Percentiles rank a stretch among this genome's conserved stretches.
Conservation (phyloP, 2,888 invertebrate species). For the Xestobium rufovillosum region DNA sequence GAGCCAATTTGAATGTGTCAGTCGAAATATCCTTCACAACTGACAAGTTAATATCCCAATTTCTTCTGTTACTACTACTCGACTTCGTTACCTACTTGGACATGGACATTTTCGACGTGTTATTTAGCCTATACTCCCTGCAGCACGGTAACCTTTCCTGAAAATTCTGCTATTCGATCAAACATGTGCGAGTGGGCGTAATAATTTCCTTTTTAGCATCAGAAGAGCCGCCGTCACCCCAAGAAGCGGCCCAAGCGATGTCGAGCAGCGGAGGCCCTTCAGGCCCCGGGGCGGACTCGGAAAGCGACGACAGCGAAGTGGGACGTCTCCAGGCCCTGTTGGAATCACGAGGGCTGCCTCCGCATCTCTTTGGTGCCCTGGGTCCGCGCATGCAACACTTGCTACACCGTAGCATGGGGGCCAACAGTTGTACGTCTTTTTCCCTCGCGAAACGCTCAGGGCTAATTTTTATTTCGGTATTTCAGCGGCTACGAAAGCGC, state of each 20-base stretch:
- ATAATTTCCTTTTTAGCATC: constrained; percentile 30
- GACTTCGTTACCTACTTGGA: too few relatives aligned
- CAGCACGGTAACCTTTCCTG: too few relatives aligned
- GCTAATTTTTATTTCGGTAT: constrained; percentile 8
- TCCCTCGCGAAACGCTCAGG: too few relatives aligned
- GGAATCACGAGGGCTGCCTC: constrained; percentile 92
- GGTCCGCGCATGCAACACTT: constrained; percentile 96
- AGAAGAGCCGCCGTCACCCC: constrained; percentile 41
- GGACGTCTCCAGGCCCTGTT: constrained; percentile 89
- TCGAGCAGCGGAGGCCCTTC: constrained; percentile 37
- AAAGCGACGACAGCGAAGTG: constrained; percentile 91
- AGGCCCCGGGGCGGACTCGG: constrained; percentile 53
- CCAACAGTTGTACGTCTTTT: constrained; percentile 57
- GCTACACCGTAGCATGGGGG: constrained; percentile 88
- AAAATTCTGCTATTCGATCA: too few relatives aligned
- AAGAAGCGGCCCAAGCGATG: constrained; percentile 40
- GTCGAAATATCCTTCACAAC: too few relatives aligned
- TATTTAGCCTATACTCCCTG: too few relatives aligned
- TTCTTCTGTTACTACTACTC: too few relatives aligned
- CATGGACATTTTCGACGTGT: too few relatives aligned
- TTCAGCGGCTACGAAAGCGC: constrained; percentile 76
- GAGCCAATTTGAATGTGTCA: too few relatives aligned
- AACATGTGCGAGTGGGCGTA: neutral
- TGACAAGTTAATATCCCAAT: too few relatives aligned
- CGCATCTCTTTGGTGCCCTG: constrained; percentile 90